These are phyloP conservation scores for Zaprionus taronus DNA, from an alignment of 1,140 invertebrate species.

Conservation along the genomic window DNA sequence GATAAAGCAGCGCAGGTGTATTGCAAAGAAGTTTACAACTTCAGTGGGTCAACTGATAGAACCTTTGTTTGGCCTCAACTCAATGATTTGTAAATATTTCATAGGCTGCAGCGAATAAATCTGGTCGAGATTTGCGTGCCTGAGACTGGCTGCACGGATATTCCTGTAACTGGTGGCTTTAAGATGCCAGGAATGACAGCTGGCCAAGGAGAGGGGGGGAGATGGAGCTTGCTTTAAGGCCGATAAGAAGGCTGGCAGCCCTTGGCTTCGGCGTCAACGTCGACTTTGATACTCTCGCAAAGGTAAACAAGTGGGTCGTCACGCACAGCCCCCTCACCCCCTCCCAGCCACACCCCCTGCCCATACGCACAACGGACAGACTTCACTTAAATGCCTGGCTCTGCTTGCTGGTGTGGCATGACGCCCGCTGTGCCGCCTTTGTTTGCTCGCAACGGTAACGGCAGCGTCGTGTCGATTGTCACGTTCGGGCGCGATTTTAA, in stretches of 20 bases:
- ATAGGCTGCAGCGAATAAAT: constrained; percentile 44
- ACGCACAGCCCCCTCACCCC: neutral
- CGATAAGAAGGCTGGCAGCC: constrained; percentile 16
- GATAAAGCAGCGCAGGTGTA: neutral
- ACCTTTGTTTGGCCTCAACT: constrained; percentile 7
- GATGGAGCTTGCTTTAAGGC: constrained; percentile 10
- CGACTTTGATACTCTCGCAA: constrained; percentile 24
- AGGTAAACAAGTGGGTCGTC: constrained; percentile 33
- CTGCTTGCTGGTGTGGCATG: constrained; percentile 1
- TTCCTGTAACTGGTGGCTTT: neutral
- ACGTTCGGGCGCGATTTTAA: constrained; percentile 73
- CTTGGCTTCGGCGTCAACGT: neutral
- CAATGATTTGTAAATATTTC: constrained; percentile 38
- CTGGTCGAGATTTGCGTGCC: constrained; percentile 36
- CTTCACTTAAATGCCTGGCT: constrained; percentile 16
- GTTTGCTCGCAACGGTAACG: constrained; percentile 50
- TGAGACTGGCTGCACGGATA: neutral
- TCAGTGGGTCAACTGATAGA: constrained; percentile 21
- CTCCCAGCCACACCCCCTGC: neutral
- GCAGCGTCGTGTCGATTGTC: constrained; percentile 61
- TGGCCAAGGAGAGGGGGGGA: neutral
- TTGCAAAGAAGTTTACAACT: constrained; percentile 6
- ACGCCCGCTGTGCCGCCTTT: constrained; percentile 32
- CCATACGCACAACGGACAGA: constrained; percentile 8
- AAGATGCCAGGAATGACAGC: neutral